phyloP scores from a whole-genome alignment of 2,888 invertebrate species.

The Stenodema calcarata region DNA sequence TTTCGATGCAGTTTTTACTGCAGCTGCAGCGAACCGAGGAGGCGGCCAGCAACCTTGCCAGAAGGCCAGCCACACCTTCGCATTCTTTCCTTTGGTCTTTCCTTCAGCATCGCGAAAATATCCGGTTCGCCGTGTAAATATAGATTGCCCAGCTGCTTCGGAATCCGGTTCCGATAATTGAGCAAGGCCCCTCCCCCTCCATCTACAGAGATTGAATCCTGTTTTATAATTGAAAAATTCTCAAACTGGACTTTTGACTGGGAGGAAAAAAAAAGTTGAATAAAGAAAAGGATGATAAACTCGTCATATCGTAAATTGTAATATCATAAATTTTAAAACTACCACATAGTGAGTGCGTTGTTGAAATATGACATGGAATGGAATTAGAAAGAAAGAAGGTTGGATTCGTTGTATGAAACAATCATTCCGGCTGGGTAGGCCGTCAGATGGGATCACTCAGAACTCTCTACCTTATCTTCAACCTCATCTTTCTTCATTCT shows the following conservation, averaged over 20 bases:
- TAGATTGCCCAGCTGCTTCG: conserved; percentile 5
- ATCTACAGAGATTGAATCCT: neutral
- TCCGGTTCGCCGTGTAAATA: conserved; percentile 32
- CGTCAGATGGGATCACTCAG: too few species aligned
- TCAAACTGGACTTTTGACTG: neutral
- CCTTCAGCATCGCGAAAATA: conserved; percentile 15
- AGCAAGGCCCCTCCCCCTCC: neutral
- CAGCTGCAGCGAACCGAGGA: too few species aligned
- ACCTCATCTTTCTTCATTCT: too few species aligned
- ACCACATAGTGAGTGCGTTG: too few species aligned
- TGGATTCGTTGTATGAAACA: too few species aligned
- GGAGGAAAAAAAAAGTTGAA: neutral
- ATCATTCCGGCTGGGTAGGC: too few species aligned
- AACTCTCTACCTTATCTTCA: too few species aligned
- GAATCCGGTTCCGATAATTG: conserved; percentile 4
- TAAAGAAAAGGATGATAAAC: neutral
- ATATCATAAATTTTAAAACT: too few species aligned
- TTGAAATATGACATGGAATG: too few species aligned
- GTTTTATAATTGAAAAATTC: neutral
- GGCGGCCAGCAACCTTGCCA: neutral
- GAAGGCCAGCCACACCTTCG: conserved; percentile 18
- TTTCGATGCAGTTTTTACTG: too few species aligned
- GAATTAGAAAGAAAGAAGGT: too few species aligned
- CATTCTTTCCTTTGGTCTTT: conserved; percentile 7
- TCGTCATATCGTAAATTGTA: too few species aligned